Percentiles rank a stretch among this genome's conserved stretches.
phyloP scores from a whole-genome alignment of 1,140 invertebrate genomes.

The Drosophila ambigua region DNA sequence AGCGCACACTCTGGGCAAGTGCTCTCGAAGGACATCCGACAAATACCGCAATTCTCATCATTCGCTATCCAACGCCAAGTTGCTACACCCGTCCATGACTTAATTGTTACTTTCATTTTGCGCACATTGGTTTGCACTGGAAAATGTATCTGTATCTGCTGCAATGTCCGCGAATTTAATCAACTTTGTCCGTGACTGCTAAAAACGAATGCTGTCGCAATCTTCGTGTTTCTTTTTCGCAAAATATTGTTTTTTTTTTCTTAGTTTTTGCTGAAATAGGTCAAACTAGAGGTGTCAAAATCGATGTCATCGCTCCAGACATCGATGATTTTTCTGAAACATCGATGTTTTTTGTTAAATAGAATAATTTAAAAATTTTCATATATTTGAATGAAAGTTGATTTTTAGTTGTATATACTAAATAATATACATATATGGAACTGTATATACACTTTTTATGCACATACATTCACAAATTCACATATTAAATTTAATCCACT shows the following conservation, averaged over 20 bases:
- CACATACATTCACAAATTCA: too few species aligned
- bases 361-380: too few species aligned
- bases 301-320: neutral
- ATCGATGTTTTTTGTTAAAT: too few species aligned
- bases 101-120: constrained; percentile 84
- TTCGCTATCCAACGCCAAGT: constrained; percentile 99
- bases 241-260: constrained; percentile 66
- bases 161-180: constrained; percentile 15
- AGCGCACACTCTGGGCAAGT: constrained; percentile 99
- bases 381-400: too few species aligned
- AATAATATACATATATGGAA: too few species aligned
- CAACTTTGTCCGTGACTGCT: neutral
- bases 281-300: constrained; percentile 45
- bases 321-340: too few species aligned
- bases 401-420: too few species aligned
- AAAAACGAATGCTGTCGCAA: constrained; percentile 4
- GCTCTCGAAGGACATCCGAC: constrained; percentile 97
- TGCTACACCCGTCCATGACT: constrained; percentile 95
- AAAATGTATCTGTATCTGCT: constrained; percentile 12
- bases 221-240: constrained; percentile 38
- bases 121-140: constrained; percentile 60
- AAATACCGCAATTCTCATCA: constrained; percentile 99
- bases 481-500: too few species aligned
- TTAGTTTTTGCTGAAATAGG: constrained; percentile 61
- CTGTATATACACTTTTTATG: too few species aligned